Evolutionary conservation across 2,797 vertebrate genomes (phyloP).

Genomic region (Macrochelys suwanniensis): DNA sequence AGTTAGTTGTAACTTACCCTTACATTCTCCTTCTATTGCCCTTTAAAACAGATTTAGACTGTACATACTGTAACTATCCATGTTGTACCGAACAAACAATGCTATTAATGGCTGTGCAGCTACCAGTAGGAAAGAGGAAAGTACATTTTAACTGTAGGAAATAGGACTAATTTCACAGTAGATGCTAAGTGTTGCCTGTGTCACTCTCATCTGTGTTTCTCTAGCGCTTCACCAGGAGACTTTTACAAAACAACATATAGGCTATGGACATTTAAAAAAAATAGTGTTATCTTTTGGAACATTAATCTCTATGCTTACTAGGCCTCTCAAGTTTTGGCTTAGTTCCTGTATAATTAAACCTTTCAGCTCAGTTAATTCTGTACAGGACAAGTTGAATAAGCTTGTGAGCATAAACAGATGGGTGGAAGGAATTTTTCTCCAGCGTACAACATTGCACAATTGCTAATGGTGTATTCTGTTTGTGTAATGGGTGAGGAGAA

Average conservation of each 20-base stretch:
- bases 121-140: background rate
- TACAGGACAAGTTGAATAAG: background rate
- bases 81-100: background rate
- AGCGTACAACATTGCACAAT: background rate
- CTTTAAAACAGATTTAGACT: background rate
- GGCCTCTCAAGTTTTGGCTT: slow-evolving; percentile 14
- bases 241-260: slow-evolving; percentile 13
- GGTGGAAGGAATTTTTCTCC: background rate
- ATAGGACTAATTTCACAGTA: slow-evolving; percentile 24
- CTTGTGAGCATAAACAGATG: background rate
- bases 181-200: background rate
- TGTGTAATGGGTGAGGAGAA: rapidly evolving
- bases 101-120: background rate
- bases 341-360: slow-evolving; percentile 6
- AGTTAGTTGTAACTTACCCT: background rate
- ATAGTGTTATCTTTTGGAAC: slow-evolving; percentile 57
- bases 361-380: background rate
- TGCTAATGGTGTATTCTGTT: background rate
- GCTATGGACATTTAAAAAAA: slow-evolving; percentile 28
- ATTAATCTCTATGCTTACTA: slow-evolving; percentile 54
- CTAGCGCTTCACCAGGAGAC: background rate
- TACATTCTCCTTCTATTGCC: slow-evolving; percentile 2
- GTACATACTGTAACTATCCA: background rate
- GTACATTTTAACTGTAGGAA: background rate
- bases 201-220: background rate